Evolutionary conservation across 2,888 invertebrate species (phyloP), one percentile per base, ranked within the genome.

Genomic region (Stenolophus ochropezus): DNA sequence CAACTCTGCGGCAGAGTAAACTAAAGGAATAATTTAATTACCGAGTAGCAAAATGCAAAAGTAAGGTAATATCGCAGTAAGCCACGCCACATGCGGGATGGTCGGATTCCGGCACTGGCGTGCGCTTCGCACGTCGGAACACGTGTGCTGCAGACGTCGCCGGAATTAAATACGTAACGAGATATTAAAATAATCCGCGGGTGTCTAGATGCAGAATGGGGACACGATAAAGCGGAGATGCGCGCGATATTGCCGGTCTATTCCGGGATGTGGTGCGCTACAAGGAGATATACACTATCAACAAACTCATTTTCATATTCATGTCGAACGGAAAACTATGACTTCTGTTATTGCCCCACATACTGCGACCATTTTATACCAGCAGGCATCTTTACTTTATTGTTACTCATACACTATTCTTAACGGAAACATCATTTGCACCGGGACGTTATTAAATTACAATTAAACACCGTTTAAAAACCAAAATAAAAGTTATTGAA

Each of bases 151-250:
- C 58, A n/a, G 6, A 20, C 33, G 58, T 21, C 47, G 16, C 16
- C 49, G 51, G 61, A 78, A 61, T 78, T 61, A 78, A 78, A 78
- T 78, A 78, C 61, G 23, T 77, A 78, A 78, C 77, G 42, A 49
- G 78, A 65, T 78, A 78, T 78, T 78, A 78, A 78, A 78, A 78
- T 78, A 78, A 78, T 78, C 78, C 65, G 18, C 78, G 49, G 23
- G 18, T 4, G 61, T 1, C 23, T 0, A 23, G 61, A 20, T 20
- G 11, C 8, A 3, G 56, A 27, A 61, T 33, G 65, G 18, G 65
- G 27, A 69, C 33, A 18, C 16, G 16, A 69, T 23, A 25, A n/a
- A 61, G 11, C 4, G 23, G 61, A n/a, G 23, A 4, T n/a, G 23
- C 25, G 16, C 33, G 16, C 33, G 33, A 42, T 42, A 42, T 42